Percentiles rank a stretch among this genome's conserved stretches.
Conservation (phyloP, 2,113 vertebrate species). For the Chloropsis hardwickii region DNA sequence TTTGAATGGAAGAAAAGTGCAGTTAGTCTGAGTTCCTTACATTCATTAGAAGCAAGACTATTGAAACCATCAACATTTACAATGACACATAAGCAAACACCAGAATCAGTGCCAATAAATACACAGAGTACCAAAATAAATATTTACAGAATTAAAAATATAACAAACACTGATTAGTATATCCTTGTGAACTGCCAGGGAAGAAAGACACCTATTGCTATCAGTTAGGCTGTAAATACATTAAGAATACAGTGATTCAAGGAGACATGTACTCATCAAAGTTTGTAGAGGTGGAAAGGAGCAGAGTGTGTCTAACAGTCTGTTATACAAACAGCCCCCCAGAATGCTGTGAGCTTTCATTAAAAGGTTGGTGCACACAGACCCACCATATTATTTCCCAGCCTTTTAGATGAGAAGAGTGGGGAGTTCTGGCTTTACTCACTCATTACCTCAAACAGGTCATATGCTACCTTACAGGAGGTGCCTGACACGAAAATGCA, state of each 20-base stretch:
- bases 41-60: constrained; percentile 72
- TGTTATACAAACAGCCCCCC: constrained; percentile 54
- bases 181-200: constrained; percentile 58
- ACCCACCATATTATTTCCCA: background rate
- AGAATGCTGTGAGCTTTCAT: constrained; percentile 32
- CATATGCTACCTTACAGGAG: background rate
- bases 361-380: constrained; percentile 25
- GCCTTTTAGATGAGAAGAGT: background rate
- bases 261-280: background rate
- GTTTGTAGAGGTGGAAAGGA: constrained; percentile 17
- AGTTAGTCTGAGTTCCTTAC: constrained; percentile 69
- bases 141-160: constrained; percentile 80
- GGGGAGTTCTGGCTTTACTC: background rate
- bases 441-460: background rate
- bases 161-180: constrained; percentile 71
- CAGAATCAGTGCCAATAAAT: constrained; percentile 72
- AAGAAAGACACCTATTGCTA: constrained; percentile 68
- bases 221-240: constrained; percentile 45
- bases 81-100: constrained; percentile 63
- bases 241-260: constrained; percentile 38
- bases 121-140: constrained; percentile 78
- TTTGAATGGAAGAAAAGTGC: constrained; percentile 68
- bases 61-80: constrained; percentile 72
- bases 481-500: background rate
- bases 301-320: constrained; percentile 46